phyloP scores from a whole-genome alignment of 2,113 vertebrate species.

The Microcebus lehilahytsara region DNA sequence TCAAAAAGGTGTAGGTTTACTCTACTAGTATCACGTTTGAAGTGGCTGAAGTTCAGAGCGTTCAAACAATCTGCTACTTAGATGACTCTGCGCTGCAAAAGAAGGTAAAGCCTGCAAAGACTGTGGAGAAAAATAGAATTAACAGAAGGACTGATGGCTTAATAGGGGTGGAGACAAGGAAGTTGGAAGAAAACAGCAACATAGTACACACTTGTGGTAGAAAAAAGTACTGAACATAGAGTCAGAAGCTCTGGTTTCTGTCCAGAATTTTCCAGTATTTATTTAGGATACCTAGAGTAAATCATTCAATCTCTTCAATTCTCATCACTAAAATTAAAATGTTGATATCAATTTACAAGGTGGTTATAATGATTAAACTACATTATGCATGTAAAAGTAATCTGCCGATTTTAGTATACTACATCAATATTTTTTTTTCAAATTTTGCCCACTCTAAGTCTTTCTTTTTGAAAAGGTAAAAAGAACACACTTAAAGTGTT shows the following conservation, averaged over 20 bases:
- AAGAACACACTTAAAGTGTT: background rate
- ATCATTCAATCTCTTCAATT: background rate
- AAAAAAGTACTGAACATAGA: background rate
- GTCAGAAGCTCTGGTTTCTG: background rate
- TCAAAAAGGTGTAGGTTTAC: background rate
- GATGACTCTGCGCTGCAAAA: background rate
- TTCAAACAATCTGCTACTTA: background rate
- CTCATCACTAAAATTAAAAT: slow-evolving; percentile 11
- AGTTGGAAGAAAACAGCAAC: background rate
- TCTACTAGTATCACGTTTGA: background rate
- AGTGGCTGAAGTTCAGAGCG: background rate
- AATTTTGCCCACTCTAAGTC: background rate
- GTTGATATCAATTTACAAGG: background rate
- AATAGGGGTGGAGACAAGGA: background rate
- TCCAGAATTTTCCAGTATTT: background rate
- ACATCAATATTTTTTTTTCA: background rate
- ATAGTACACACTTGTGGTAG: background rate
- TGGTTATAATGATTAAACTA: background rate
- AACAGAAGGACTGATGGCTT: background rate
- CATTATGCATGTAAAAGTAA: background rate
- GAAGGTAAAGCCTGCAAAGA: background rate
- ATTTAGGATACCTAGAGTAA: background rate
- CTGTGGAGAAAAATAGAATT: background rate
- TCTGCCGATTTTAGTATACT: background rate
- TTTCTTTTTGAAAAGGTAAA: background rate